Conservation (phyloP, 2,888 invertebrate genomes). For the Pseudococcus viburni region DNA sequence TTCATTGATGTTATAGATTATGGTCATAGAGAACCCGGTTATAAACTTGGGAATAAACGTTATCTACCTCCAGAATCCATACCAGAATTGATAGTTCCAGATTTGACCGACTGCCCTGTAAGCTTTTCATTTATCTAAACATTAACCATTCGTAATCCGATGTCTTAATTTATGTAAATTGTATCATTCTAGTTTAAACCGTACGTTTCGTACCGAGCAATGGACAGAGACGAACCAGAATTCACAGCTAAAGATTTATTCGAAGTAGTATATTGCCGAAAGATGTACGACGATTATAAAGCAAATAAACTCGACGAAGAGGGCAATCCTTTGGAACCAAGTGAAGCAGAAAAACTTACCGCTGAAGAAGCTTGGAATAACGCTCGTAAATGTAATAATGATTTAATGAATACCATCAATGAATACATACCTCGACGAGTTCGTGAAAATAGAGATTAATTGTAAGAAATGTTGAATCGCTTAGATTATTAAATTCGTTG, state of each 20-base stretch:
- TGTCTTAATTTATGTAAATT: neutral
- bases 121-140: neutral
- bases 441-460: constrained; percentile 22
- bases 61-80: constrained; percentile 86
- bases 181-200: constrained; percentile 81
- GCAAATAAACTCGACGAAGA: constrained; percentile 79
- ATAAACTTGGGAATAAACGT: constrained; percentile 75
- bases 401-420: constrained; percentile 76
- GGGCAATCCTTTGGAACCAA: constrained; percentile 81
- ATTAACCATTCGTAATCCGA: neutral
- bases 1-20: constrained; percentile 73
- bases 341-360: constrained; percentile 79
- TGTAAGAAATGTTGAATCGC: neutral
- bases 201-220: constrained; percentile 89
- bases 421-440: neutral
- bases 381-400: constrained; percentile 85
- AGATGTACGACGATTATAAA: constrained; percentile 84
- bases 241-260: constrained; percentile 89
- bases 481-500: constrained; percentile 22
- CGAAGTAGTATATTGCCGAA: constrained; percentile 83
- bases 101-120: constrained; percentile 83
- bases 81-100: constrained; percentile 93
- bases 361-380: constrained; percentile 80
- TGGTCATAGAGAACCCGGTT: constrained; percentile 80
- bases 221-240: constrained; percentile 83